Conservation (phyloP, 2,797 vertebrate genomes). For the Microctenopoma stevenorrisi region DNA sequence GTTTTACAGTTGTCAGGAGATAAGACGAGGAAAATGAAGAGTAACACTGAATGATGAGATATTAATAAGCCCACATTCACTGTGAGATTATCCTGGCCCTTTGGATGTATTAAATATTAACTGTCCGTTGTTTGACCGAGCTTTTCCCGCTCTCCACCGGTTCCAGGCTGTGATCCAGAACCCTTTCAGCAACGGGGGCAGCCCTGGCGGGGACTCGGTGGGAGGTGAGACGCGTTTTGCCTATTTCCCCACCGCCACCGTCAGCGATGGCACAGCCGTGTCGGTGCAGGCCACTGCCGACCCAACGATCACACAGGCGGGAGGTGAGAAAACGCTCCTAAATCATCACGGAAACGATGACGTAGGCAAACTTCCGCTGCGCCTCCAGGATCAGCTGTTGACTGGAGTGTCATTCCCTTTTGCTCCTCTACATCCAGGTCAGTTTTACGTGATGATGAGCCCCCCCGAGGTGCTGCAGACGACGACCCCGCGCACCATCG, state of each 20-base stretch:
- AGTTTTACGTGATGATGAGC: constrained; percentile 97
- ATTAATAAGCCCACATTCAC: not conserved
- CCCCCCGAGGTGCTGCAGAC: constrained; percentile 91
- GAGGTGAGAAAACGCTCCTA: constrained; percentile 79
- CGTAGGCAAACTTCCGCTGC: not conserved
- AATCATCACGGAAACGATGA: too few relatives aligned
- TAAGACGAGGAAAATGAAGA: not conserved
- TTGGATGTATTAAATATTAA: too few relatives aligned
- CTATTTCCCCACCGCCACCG: constrained; percentile 90
- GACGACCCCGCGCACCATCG: constrained; percentile 87
- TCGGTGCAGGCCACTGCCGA: constrained; percentile 90
- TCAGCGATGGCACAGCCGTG: constrained; percentile 88
- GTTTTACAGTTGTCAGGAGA: not conserved
- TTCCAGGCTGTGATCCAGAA: constrained; percentile 93
- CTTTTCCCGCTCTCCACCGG: not conserved
- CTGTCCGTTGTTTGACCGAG: not conserved
- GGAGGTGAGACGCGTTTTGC: constrained; percentile 92
- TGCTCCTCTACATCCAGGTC: constrained; percentile 73
- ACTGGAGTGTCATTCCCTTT: not conserved
- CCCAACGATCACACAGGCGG: constrained; percentile 87
- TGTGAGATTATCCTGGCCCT: not conserved
- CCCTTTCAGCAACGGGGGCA: constrained; percentile 94
- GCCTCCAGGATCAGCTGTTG: not conserved
- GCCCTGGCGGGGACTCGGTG: constrained; percentile 87
- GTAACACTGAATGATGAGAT: not conserved